phyloP scores from a whole-genome alignment of 2,113 vertebrate species.

The Perca fluviatilis region DNA sequence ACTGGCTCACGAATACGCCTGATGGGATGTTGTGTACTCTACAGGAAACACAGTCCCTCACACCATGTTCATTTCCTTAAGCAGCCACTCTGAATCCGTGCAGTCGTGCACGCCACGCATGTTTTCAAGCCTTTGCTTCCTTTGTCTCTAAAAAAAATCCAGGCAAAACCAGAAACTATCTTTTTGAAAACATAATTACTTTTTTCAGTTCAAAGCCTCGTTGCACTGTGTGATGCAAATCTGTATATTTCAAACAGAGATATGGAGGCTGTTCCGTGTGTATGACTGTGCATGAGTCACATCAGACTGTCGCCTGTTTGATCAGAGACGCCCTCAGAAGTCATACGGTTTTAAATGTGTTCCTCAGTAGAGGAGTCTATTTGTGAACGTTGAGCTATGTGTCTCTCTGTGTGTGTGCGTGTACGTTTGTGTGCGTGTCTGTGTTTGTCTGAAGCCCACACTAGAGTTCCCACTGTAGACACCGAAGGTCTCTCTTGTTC shows the following conservation, averaged over 20 bases:
- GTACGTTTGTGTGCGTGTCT: not conserved
- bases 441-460: constrained; percentile 66
- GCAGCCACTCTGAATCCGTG: not conserved
- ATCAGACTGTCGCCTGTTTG: constrained; percentile 62
- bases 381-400: constrained; percentile 53
- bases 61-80: not conserved
- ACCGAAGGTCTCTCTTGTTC: constrained; percentile 73
- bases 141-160: too few species aligned
- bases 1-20: not conserved
- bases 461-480: constrained; percentile 61
- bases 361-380: constrained; percentile 62
- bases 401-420: constrained; percentile 8
- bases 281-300: constrained; percentile 60
- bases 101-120: too few species aligned
- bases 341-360: constrained; percentile 57
- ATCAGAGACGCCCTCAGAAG: constrained; percentile 68
- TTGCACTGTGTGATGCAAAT: constrained; percentile 52
- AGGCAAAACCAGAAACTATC: too few species aligned
- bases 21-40: not conserved
- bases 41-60: not conserved
- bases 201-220: constrained; percentile 54
- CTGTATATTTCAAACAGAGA: constrained; percentile 49
- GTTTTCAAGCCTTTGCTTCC: too few species aligned
- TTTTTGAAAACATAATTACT: constrained; percentile 27
- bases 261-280: constrained; percentile 29